Evolutionary conservation across 2,888 invertebrate species (phyloP), one percentile per base, ranked within the genome.

Genomic region (Noctua comes): DNA sequence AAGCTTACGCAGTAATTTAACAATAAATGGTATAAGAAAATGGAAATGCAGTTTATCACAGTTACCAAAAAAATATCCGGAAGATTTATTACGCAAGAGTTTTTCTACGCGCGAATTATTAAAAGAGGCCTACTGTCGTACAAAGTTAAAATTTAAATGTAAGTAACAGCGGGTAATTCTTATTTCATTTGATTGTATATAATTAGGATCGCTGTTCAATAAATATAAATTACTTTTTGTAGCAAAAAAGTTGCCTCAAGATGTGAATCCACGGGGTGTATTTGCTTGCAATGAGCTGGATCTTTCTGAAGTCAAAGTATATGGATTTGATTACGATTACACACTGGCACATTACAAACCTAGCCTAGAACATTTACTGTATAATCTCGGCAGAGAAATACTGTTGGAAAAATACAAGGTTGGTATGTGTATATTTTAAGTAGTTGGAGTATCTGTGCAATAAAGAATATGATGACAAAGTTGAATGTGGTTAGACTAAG

Each of bases 281-380:
- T 99, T 99, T 96, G 99, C 99, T 21, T 99, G 99, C 95, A 99
- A 99, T 96, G 99, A 99, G 93, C 97, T 99, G 78, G 98, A 99
- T 94, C 96, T 99, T 74, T 97, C 98, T 85, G 98, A 99, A 95
- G 98, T 99, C 64, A 98, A 98, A 91, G 99, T 99, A 0, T 99
- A 99, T 97, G 99, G 99, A 65, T 99, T 99, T 97, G 99, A 99
- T 96, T 99, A 99, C 97, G 99, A 99, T 95, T 99, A 99, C 95
- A 99, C 99, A 0, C 95, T 99, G 90, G 99, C 99, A 1, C 98
- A 99, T 90, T 99, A 99, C 94, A 99, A 99, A 91, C 98, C 98
- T 18, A 97, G 98, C 36, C 97, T 99, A 93, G 99, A 99, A 93
- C 98, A 98, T 92, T 97, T 99, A 69, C 97, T 99, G 31, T 99